Base-by-base conservation (phyloP, 2,888 invertebrate species). In the Rhingia rostrata region DNA sequence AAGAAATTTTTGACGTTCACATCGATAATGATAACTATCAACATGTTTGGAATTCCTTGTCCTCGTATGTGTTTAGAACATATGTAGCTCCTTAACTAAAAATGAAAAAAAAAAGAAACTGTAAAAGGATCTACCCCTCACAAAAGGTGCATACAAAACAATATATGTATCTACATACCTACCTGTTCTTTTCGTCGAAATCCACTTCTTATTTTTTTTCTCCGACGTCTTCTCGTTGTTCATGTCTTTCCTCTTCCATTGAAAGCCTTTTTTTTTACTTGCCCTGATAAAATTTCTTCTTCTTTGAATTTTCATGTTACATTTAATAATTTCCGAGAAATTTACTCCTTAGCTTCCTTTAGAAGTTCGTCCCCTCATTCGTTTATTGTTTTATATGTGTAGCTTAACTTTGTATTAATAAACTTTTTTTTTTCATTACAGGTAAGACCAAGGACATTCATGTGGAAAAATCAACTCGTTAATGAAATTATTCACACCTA, bases 251-350 rank as follows among this genome's bases (percentile, higher is more conserved):
- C 22, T 33, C 12, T 67, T 54, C 63, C 49, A 47, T 39, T 33
- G 41, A 63, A 41, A 58, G 45, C 33, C 10, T 45, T 33, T 45
- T 12, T 33, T 51, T 39, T 41, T 47, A 47, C 39, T 41, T 10
- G 1, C 1, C 22, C 14, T 58, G 37, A 41, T 35, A 35, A 53
- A 66, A 66, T 53, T 67, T 69, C 33, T 37, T 35, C 63, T 49
- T 14, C 9, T 67, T 35, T 35, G 43, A 53, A 73, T 56, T 63
- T 64, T 54, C 73, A 56, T 56, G 63, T 73, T 75, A 74, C 64
- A 56, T 60, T 75, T 51, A 67, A 60, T 75, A 60, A 67, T 75
- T 75, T 75, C 75, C 32, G 22, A 60, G 75, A 67, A 75, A 37
- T 56, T 43, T n/a, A 58, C 66, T 56, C 32, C 58, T 56, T 39